Evolutionary conservation across 1,140 invertebrate species (phyloP).

Genomic region (Bombus confusus): DNA sequence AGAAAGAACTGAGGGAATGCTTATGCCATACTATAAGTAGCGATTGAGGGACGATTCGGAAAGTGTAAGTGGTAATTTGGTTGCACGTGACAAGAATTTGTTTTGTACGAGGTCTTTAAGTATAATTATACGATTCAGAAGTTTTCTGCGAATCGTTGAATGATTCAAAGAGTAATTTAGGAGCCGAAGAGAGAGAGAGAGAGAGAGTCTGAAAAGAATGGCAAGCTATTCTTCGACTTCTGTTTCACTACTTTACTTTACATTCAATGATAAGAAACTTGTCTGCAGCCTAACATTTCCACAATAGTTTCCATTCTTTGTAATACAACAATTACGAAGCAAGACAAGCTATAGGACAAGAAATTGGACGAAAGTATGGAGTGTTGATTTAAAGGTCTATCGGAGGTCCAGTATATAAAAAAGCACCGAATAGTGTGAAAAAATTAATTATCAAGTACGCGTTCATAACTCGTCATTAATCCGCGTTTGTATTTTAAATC

Average conservation of each 20-base stretch:
- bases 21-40: no score
- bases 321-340: not conserved
- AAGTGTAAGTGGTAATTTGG: not conserved
- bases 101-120: not conserved
- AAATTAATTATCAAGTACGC: conserved; percentile 78
- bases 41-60: not conserved
- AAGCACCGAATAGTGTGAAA: conserved; percentile 59
- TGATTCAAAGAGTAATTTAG: not conserved
- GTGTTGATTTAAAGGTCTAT: not conserved
- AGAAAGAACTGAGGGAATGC: no score
- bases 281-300: not conserved
- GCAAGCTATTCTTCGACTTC: not conserved
- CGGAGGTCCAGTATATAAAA: not conserved
- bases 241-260: not conserved
- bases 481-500: conserved; percentile 78
- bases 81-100: not conserved
- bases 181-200: not conserved
- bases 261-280: not conserved
- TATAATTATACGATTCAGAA: not conserved
- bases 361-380: not conserved
- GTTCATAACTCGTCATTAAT: conserved; percentile 77
- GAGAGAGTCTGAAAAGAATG: no score
- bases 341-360: not conserved
- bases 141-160: not conserved
- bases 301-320: not conserved